Conservation (phyloP, 2,797 vertebrate genomes). For the Chromis chromis region DNA sequence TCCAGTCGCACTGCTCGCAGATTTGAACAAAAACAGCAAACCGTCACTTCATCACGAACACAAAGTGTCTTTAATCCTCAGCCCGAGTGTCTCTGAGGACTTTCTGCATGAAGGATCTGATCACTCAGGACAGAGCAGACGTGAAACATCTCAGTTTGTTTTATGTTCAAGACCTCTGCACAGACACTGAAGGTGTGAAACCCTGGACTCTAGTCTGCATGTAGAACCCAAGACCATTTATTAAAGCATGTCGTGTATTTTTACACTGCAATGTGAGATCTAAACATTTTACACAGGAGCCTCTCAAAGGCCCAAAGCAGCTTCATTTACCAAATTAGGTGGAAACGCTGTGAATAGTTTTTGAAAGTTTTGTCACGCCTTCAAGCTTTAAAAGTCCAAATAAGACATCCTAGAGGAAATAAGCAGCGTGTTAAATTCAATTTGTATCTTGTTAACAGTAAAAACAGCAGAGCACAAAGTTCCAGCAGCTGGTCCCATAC, state of each 20-base stretch:
- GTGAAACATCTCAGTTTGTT: no score
- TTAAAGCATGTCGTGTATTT: no score
- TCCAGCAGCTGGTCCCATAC: no score
- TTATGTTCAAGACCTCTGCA: neutral
- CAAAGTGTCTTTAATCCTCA: constrained; percentile 50
- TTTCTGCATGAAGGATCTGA: constrained; percentile 11
- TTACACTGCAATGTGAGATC: no score
- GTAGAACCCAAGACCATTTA: no score
- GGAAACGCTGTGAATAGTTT: neutral
- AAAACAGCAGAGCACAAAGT: no score
- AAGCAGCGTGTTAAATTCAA: no score
- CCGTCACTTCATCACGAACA: constrained; percentile 45
- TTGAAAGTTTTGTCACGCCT: neutral
- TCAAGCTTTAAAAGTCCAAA: neutral
- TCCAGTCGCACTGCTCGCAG: neutral
- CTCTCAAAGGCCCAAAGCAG: neutral
- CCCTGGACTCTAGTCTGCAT: neutral
- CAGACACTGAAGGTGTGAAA: neutral
- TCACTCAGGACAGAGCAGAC: neutral
- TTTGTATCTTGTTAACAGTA: no score
- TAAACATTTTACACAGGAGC: neutral
- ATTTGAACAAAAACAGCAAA: constrained; percentile 37
- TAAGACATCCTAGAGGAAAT: no score
- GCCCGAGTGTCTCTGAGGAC: constrained; percentile 2
- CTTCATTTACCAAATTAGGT: neutral